phyloP scores from a whole-genome alignment of 2,888 invertebrate genomes.

The Chrysodeixis includens region DNA sequence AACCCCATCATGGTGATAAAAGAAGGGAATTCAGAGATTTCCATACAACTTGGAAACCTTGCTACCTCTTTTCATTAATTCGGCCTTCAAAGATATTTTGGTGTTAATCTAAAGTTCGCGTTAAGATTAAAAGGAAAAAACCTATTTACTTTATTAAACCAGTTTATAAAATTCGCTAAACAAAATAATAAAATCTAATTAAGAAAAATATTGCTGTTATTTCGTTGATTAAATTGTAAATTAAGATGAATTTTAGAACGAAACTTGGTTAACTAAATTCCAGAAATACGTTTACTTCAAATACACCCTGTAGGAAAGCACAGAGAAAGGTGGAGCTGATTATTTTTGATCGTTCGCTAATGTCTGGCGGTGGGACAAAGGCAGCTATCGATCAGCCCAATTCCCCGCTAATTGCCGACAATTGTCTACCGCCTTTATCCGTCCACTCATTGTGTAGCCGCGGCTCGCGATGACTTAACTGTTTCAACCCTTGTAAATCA shows the following conservation, averaged over 20 bases:
- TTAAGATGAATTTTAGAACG: conserved; percentile 20
- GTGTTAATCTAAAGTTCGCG: conserved; percentile 13
- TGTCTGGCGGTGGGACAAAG: conserved; percentile 70
- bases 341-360: conserved; percentile 73
- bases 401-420: conserved; percentile 80
- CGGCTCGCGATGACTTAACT: conserved; percentile 67
- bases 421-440: conserved; percentile 78
- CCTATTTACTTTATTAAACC: conserved; percentile 31
- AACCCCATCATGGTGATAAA: conserved; percentile 43
- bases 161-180: conserved; percentile 37
- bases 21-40: conserved; percentile 60
- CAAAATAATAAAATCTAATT: conserved; percentile 39
- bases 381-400: conserved; percentile 76
- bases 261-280: conserved; percentile 12
- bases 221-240: conserved; percentile 32
- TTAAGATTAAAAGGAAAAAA: conserved; percentile 24
- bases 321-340: conserved; percentile 52
- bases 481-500: conserved; percentile 69
- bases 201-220: conserved; percentile 19
- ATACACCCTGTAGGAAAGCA: conserved; percentile 47
- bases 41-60: conserved; percentile 47
- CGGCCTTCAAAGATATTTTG: conserved; percentile 22
- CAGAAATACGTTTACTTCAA: conserved; percentile 18
- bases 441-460: conserved; percentile 72
- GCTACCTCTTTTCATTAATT: conserved; percentile 7